Conservation (phyloP, 2,888 invertebrate genomes). For the Synanthedon myopaeformis region DNA sequence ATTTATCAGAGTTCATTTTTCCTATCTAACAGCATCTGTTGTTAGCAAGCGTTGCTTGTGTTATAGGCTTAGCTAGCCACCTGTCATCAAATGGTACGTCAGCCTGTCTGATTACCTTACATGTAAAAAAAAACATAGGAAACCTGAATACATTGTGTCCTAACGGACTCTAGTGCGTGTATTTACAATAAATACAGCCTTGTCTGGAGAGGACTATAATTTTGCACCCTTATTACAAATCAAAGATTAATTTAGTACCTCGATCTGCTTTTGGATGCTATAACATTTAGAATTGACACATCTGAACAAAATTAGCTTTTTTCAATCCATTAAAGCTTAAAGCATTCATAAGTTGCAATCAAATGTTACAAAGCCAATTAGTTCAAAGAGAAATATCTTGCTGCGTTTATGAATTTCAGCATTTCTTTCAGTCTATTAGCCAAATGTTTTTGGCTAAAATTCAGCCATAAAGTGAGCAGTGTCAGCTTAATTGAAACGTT, state of each 20-base stretch:
- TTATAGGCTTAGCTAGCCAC: not conserved
- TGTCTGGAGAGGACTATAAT: conserved; percentile 55
- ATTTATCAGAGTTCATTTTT: no score
- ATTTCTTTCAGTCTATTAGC: no score
- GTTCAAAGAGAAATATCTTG: no score
- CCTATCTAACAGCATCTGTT: not conserved
- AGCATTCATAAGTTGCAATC: no score
- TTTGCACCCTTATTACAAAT: conserved; percentile 38
- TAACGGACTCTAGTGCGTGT: conserved; percentile 56
- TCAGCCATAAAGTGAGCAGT: no score
- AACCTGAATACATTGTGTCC: conserved; percentile 28
- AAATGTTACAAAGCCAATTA: no score
- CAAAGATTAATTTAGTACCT: conserved; percentile 16
- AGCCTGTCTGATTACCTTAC: not conserved
- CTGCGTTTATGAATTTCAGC: no score
- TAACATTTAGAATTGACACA: not conserved
- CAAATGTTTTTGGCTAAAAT: no score
- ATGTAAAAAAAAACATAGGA: not conserved
- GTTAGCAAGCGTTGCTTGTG: not conserved
- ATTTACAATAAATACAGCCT: conserved; percentile 50
- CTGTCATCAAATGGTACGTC: not conserved
- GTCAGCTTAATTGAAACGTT: no score
- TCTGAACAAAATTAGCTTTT: not conserved
- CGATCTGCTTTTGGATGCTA: conserved; percentile 34
- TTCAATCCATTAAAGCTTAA: no score